Conservation (phyloP, 1,140 invertebrate genomes). For the Camponotus floridanus region DNA sequence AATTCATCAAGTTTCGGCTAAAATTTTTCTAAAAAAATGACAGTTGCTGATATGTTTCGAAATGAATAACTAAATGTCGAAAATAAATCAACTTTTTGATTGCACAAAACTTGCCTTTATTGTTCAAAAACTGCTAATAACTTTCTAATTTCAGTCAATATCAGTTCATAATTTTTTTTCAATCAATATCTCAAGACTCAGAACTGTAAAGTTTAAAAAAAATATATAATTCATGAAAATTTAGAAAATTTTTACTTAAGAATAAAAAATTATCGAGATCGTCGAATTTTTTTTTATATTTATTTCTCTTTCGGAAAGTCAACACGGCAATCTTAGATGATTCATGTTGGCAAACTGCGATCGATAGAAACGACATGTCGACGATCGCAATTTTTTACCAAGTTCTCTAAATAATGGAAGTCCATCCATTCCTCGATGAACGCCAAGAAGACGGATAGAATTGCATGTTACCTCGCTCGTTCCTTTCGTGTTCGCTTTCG, state of each 20-base stretch:
- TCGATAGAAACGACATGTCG: constrained; percentile 69
- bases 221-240: no score
- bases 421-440: constrained; percentile 63
- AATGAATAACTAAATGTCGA: background rate
- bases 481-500: constrained; percentile 65
- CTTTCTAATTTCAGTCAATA: no score
- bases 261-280: background rate
- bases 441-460: constrained; percentile 58
- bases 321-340: constrained; percentile 43
- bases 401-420: constrained; percentile 74
- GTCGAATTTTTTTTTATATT: background rate
- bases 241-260: no score
- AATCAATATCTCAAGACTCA: no score
- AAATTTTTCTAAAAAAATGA: background rate
- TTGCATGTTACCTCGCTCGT: constrained; percentile 68
- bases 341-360: constrained; percentile 65
- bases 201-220: no score
- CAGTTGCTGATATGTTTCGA: background rate
- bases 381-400: constrained; percentile 70
- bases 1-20: no score
- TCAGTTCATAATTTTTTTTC: no score
- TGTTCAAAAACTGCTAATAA: no score
- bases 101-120: no score
- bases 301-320: constrained; percentile 23
- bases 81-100: background rate